These are phyloP conservation scores for Prunella fulvescens DNA, from an alignment of 2,113 vertebrate species.

Conservation along the genomic window DNA sequence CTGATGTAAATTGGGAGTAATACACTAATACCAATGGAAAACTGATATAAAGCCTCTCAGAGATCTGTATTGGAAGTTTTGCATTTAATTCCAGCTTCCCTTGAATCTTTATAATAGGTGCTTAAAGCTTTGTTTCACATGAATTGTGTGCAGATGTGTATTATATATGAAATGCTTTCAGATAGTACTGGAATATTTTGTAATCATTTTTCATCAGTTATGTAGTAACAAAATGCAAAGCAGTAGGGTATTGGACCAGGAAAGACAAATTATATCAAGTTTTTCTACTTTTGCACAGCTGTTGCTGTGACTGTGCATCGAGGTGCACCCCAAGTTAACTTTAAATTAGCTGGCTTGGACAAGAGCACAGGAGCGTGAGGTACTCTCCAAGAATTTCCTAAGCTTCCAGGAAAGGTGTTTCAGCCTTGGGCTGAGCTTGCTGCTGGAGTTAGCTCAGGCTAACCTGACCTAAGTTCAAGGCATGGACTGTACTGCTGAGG, in stretches of 20 bases:
- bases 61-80: background rate
- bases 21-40: background rate
- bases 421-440: background rate
- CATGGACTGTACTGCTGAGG: background rate
- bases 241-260: background rate
- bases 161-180: background rate
- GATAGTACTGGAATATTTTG: background rate
- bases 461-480: background rate
- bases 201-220: background rate
- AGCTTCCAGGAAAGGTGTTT: background rate
- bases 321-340: background rate
- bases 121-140: background rate
- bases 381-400: background rate
- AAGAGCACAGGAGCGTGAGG: accelerated
- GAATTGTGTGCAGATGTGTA: background rate
- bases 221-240: background rate
- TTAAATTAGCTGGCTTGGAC: background rate
- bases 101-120: background rate
- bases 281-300: background rate
- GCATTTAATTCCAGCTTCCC: background rate
- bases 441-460: background rate
- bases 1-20: background rate
- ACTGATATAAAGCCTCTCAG: background rate
- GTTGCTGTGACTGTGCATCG: background rate
- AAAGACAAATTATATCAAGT: background rate